These are phyloP conservation scores for Drosophila mimetica DNA, from an alignment of 2,888 invertebrate species.

Conservation along the genomic window DNA sequence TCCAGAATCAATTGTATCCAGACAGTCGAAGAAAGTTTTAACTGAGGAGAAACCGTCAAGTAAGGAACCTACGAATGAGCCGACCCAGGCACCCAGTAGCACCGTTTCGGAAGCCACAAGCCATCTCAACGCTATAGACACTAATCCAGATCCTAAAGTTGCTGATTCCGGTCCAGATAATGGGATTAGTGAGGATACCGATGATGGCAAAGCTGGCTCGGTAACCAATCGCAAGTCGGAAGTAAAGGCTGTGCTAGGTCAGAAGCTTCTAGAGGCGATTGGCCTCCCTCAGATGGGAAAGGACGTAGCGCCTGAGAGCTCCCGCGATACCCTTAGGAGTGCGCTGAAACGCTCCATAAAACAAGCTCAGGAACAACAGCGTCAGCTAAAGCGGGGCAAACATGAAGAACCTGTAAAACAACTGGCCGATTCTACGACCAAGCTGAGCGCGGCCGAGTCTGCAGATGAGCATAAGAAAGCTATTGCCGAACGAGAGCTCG, in stretches of 20 bases:
- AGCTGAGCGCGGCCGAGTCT: constrained; percentile 60
- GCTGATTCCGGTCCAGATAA: constrained; percentile 9
- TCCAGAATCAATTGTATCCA: neutral
- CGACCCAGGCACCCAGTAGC: constrained; percentile 55
- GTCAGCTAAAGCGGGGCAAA: constrained; percentile 70
- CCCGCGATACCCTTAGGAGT: constrained; percentile 72
- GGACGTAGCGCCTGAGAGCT: constrained; percentile 50
- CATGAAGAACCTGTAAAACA: constrained; percentile 76
- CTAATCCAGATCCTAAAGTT: neutral
- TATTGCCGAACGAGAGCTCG: constrained; percentile 65
- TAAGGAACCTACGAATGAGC: constrained; percentile 1
- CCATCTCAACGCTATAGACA: neutral
- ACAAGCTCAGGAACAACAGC: constrained; percentile 79
- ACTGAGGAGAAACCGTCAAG: constrained; percentile 2
- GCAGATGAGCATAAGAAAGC: constrained; percentile 71
- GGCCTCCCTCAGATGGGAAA: constrained; percentile 73
- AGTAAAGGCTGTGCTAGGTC: constrained; percentile 71
- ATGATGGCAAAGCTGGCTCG: constrained; percentile 14
- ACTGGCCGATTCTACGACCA: constrained; percentile 81
- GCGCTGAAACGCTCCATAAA: constrained; percentile 79
- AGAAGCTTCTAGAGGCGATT: constrained; percentile 79
- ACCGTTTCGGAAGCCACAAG: constrained; percentile 40
- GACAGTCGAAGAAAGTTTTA: neutral
- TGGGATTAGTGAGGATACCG: constrained; percentile 1
- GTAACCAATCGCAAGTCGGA: constrained; percentile 54